These are phyloP conservation scores for Anthopleura xanthogrammica DNA, from an alignment of 92 coral and sea anemone species.

Conservation along the genomic window DNA sequence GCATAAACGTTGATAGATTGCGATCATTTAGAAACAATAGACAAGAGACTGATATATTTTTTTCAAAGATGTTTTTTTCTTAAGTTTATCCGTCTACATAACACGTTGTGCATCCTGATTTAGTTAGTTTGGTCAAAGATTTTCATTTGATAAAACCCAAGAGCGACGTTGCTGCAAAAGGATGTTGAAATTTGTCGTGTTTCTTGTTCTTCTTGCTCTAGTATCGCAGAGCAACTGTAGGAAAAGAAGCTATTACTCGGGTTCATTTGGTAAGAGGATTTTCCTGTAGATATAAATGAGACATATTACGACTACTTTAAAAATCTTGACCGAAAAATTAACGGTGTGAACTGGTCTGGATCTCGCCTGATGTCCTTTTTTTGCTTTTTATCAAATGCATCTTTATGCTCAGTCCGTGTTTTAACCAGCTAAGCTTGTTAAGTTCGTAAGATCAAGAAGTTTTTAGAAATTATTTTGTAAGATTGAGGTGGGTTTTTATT, in stretches of 20 bases:
- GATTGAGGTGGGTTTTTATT: too few species aligned
- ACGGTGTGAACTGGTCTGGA: too few species aligned
- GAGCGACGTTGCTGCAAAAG: background rate
- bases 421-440: too few species aligned
- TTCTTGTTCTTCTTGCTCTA: background rate
- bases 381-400: too few species aligned
- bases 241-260: background rate
- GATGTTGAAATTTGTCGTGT: background rate
- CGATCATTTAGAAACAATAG: background rate
- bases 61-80: background rate
- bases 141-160: background rate
- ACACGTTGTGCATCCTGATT: background rate
- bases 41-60: background rate
- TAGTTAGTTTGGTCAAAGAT: background rate
- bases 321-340: too few species aligned
- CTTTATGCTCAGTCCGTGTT: too few species aligned
- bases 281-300: too few species aligned
- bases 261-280: background rate
- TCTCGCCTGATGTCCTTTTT: too few species aligned
- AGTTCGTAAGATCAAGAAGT: too few species aligned
- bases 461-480: too few species aligned
- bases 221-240: background rate
- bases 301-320: too few species aligned
- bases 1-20: background rate
- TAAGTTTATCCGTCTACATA: background rate